Evolutionary conservation across 2,888 invertebrate genomes (phyloP), one percentile per base, ranked within the genome.

Genomic region (Oligia strigilis): DNA sequence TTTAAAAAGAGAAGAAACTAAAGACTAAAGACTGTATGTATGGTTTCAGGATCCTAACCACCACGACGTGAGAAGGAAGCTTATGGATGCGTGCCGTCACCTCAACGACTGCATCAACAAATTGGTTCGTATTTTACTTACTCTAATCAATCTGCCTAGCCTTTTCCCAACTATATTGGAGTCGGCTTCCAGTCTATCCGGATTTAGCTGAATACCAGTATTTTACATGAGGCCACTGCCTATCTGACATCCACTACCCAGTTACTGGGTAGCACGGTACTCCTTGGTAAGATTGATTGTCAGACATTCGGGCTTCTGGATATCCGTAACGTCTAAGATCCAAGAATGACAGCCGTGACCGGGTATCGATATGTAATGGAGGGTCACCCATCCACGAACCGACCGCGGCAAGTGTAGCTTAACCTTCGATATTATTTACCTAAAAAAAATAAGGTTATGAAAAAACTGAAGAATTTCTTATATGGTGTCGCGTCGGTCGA

Each of bases 51-150:
- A 92, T 3, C 92, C 93, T 0, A 85, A 89, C 29, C 91, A 91
- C 43, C 87, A 91, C 0, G 90, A 90, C 4, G 77, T 91, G 0
- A 90, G 92, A 46, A 88, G 94, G 19, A 90, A 91, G 67, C 87
- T 96, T 0, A 62, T 92, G 19, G 94, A 95, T 0, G 94, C 95
- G 0, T 93, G 94, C 65, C 91, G 91, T 0, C 80, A 85, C 5
- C 88, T 96, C 46, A 94, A 94, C 67, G 93, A 94, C 2, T 86
- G 94, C 0, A 92, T 96, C 40, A 94, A 94, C 67, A 94, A 93
- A 89, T 79, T 96, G 91, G 96, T 96, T 83, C 92, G 93, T 81
- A 55, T 36, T 29, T 13, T 9, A 69, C 13, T 52, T 71, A 36
- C 8, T 5, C 4, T 1, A 60, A 60, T n/a, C 14, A n/a, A 4